Evolutionary conservation across 2,888 invertebrate species (phyloP).

Genomic region (Chaitophorus viminalis): DNA sequence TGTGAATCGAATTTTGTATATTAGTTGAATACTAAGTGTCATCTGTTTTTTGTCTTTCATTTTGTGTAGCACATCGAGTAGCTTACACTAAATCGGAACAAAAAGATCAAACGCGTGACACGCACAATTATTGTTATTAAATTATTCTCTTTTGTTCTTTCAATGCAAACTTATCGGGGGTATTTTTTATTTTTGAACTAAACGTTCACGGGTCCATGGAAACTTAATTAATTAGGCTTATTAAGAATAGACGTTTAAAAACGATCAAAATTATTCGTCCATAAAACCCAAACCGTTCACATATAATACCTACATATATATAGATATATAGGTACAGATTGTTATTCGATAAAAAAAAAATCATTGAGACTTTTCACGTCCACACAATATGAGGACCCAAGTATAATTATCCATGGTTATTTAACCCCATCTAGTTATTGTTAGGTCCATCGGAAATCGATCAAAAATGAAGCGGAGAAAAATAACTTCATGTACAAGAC

Average conservation of each 20-base stretch:
- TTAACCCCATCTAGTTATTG: constrained; percentile 19
- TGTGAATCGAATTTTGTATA: constrained; percentile 44
- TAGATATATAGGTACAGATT: no score
- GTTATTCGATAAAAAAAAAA: constrained; percentile 20
- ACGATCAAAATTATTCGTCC: constrained; percentile 27
- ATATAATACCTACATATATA: not conserved
- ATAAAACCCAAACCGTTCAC: constrained; percentile 47
- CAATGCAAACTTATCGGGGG: constrained; percentile 9
- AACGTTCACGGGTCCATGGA: constrained; percentile 41
- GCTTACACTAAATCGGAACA: constrained; percentile 18
- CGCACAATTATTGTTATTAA: constrained; percentile 42
- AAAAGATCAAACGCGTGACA: constrained; percentile 28
- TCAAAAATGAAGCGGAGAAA: not conserved
- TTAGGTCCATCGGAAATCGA: not conserved
- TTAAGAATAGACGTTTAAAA: constrained; percentile 10
- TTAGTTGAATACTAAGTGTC: constrained; percentile 1
- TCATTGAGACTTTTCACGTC: not conserved
- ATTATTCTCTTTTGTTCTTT: constrained; percentile 35
- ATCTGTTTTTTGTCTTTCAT: constrained; percentile 1
- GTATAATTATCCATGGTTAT: constrained; percentile 56
- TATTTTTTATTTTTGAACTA: not conserved
- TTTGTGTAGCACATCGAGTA: not conserved
- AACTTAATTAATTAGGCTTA: constrained; percentile 48
- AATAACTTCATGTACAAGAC: not conserved
- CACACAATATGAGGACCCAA: not conserved